Conservation (phyloP, 2,888 invertebrate species). For the Orthosia incerta region DNA sequence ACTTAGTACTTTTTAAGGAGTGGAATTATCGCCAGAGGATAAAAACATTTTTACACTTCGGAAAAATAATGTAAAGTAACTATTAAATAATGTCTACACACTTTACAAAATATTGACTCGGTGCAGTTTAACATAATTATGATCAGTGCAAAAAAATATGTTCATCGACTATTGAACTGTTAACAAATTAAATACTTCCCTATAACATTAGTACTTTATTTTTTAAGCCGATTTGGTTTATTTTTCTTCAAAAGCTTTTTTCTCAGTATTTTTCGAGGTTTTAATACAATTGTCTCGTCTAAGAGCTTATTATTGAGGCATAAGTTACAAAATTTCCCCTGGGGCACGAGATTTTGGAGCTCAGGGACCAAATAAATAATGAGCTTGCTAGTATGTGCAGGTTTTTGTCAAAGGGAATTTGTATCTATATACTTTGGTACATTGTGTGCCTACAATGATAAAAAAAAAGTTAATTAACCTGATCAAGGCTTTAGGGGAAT, state of each 20-base stretch:
- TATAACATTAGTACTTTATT: neutral
- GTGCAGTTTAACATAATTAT: neutral
- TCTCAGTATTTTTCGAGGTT: neutral
- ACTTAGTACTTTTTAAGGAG: no score
- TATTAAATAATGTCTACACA: neutral
- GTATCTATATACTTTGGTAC: neutral
- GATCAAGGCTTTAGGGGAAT: no score
- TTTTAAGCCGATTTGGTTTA: neutral
- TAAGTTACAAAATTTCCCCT: slow-evolving; percentile 50
- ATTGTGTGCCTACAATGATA: neutral
- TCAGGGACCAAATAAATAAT: slow-evolving; percentile 49
- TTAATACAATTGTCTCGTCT: slow-evolving; percentile 44
- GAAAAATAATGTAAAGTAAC: neutral
- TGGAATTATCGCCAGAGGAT: neutral
- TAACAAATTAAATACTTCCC: neutral
- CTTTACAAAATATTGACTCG: neutral
- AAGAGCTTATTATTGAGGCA: slow-evolving; percentile 47
- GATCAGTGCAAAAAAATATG: neutral
- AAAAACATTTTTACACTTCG: neutral
- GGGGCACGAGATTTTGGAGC: slow-evolving; percentile 31
- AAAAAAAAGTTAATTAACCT: neutral
- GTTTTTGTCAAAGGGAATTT: slow-evolving; percentile 46
- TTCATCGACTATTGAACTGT: neutral
- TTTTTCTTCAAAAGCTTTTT: neutral
- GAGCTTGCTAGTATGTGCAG: slow-evolving; percentile 18